These are phyloP conservation scores for Parnassius glacialis DNA, from an alignment of 2,888 invertebrate species.

Conservation along the genomic window DNA sequence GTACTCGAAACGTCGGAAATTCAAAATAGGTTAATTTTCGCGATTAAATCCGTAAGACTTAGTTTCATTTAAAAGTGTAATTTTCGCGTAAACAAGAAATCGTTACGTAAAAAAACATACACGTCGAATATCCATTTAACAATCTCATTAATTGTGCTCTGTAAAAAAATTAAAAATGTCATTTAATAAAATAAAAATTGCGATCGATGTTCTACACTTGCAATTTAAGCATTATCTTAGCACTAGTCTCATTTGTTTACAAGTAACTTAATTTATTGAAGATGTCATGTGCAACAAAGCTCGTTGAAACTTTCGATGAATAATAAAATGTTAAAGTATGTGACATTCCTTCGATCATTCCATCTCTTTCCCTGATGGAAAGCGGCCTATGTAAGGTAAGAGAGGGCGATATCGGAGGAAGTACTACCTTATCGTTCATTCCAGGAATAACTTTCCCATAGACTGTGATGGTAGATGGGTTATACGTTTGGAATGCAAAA, in stretches of 20 bases:
- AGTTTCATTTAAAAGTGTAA: too few species aligned
- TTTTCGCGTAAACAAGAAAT: too few species aligned
- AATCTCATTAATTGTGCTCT: too few species aligned
- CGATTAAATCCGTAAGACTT: too few species aligned
- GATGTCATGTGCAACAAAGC: slow-evolving; percentile 10
- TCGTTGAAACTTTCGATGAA: slow-evolving; percentile 58
- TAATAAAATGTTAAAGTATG: slow-evolving; percentile 63
- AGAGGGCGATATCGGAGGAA: slow-evolving; percentile 52
- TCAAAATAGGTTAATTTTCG: too few species aligned
- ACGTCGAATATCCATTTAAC: too few species aligned
- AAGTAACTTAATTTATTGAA: slow-evolving; percentile 37
- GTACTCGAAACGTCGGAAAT: too few species aligned
- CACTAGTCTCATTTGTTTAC: slow-evolving; percentile 18
- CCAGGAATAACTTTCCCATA: slow-evolving; percentile 77
- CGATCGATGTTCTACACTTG: too few species aligned
- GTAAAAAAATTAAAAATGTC: too few species aligned
- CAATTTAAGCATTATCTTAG: too few species aligned
- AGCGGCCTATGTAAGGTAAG: slow-evolving; percentile 34
- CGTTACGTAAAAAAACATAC: too few species aligned
- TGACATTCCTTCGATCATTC: slow-evolving; percentile 58
- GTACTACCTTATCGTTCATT: slow-evolving; percentile 71
- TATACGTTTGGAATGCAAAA: slow-evolving; percentile 61
- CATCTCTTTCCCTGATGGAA: slow-evolving; percentile 38
- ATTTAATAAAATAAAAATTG: too few species aligned
- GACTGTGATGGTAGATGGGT: slow-evolving; percentile 44